Base-by-base conservation (phyloP, 2,113 vertebrate genomes). In the Protomyctophum bolini region DNA sequence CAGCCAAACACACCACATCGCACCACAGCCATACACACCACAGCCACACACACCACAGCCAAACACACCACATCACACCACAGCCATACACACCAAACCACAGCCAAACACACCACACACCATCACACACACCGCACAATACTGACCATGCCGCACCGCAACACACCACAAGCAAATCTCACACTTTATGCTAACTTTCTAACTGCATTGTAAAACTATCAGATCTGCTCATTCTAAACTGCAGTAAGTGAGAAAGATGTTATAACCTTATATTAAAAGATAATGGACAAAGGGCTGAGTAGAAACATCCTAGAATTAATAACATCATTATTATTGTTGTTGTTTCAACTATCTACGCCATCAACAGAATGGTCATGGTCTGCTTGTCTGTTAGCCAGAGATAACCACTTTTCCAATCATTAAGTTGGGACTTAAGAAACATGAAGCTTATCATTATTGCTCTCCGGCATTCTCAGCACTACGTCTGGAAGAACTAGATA, bases 401-500 rank as follows among this genome's bases (percentile, higher is more conserved):
- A 72, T 56, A 62, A 41, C 58, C 58, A 15, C 54, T 62, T 41
- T 70, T 67, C 72, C 65, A 7, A 68, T 75, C 57, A 41, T 14
- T 9, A 12, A 50, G 55, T 49, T 69, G 21, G 51, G 72, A 28
- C 66, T 84, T 86, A 77, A 41, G 52, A 80, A 81, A 63, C 52
- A 55, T 46, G 14, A 41, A 54, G 58, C 72, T 82, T 88, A 80
- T 86, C 76, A 72, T 76, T 49, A 58, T 67, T 58, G 66, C 63
- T 84, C 58, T 10, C 70, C 81, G 74, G 75, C 72, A 58, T 81
- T 81, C 70, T 76, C 68, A 76, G 73, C 70, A 76, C 72, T 80
- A 77, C 59, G 66, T 83, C 80, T 87, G 80, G 72, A 78, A 70
- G 67, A 83, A 77, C 70, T 21, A 78, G 83, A 87, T 90, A 82